A percentile compares a stretch with the other conserved stretches of the same genome.
phyloP scores from a whole-genome alignment of 2,888 invertebrate genomes.

The Pediacus dermestoides region DNA sequence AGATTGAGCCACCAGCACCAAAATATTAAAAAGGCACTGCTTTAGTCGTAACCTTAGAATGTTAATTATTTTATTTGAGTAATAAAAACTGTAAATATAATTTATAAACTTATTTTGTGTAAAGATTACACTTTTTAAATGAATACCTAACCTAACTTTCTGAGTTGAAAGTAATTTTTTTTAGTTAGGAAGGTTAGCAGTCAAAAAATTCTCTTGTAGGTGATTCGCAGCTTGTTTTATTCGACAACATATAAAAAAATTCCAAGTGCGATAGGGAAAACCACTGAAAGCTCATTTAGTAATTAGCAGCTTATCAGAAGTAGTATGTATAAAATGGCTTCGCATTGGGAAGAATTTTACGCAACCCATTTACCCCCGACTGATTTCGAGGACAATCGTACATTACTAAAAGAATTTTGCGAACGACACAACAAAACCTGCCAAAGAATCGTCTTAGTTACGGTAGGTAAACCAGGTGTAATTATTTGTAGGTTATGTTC shows the following conservation, averaged over 20 bases:
- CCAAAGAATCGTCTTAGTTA: slow-evolving; percentile 72
- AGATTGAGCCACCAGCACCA: slow-evolving; percentile 64
- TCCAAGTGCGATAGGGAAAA: no score
- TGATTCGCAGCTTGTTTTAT: no score
- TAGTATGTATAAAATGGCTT: slow-evolving; percentile 39
- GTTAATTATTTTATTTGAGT: background rate
- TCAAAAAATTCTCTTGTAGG: no score
- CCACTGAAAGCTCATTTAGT: no score
- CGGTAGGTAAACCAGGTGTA: slow-evolving; percentile 60
- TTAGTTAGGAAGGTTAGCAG: no score
- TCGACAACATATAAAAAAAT: no score
- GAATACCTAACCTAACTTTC: no score
- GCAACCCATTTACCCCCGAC: slow-evolving; percentile 72
- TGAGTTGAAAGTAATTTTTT: no score
- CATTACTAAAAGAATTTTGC: slow-evolving; percentile 70
- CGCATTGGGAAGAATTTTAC: slow-evolving; percentile 82
- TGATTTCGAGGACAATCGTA: slow-evolving; percentile 72
- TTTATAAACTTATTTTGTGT: no score
- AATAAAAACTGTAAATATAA: no score
- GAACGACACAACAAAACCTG: slow-evolving; percentile 64
- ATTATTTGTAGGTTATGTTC: slow-evolving; percentile 6
- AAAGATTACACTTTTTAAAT: no score
- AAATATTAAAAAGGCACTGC: slow-evolving; percentile 56
- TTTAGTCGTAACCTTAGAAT: slow-evolving; percentile 5
- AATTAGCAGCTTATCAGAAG: no score